Evolutionary conservation across 2,888 invertebrate species (phyloP), one percentile per base, ranked within the genome.

Genomic region (Synanthedon andrenaeformis): DNA sequence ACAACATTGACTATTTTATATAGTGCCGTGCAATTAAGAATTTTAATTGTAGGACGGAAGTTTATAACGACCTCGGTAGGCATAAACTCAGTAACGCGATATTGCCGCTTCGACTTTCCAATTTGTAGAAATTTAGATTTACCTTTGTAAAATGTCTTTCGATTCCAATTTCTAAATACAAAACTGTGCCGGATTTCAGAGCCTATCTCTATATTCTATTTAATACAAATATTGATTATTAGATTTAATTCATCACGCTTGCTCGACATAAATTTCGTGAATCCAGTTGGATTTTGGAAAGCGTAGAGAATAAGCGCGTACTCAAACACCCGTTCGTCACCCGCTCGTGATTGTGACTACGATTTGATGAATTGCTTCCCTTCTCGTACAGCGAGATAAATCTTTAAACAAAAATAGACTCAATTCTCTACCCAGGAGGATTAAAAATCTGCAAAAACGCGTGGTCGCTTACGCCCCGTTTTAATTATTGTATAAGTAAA

Each of bases 331-430:
- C 70, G 69, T 67, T 69, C 72, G 71, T 74, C 77, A 74, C 70
- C 70, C 66, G 61, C 62, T 71, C 74, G 72, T 75, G 76, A 79
- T 77, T 79, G 77, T 76, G 76, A 72, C 76, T 76, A 69, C 72
- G 67, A 70, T 79, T 78, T 79, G 79, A 79, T 78, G 77, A 78
- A 78, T 79, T 72, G 66, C 74, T 74, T 67, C 69, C 69, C 73
- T 71, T 70, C 74, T 67, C 69, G 70, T 64, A 52, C 65, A 58
- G 51, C 53, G 55, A 59, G 58, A 57, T 53, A 45, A 19, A 1
- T 14, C 11, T 42, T 17, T 53, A 56, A 58, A 53, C 51, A 14
- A 60, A 61, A 52, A 10, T 2, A 11, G 3, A 14, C 4, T n/a
- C 3, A 2, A 41, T 54, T 52, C 23, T 49, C 54, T 45, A 45